Evolutionary conservation across 2,113 vertebrate genomes (phyloP), one percentile per base, ranked within the genome.

Genomic region (Hemibagrus wyckioides): DNA sequence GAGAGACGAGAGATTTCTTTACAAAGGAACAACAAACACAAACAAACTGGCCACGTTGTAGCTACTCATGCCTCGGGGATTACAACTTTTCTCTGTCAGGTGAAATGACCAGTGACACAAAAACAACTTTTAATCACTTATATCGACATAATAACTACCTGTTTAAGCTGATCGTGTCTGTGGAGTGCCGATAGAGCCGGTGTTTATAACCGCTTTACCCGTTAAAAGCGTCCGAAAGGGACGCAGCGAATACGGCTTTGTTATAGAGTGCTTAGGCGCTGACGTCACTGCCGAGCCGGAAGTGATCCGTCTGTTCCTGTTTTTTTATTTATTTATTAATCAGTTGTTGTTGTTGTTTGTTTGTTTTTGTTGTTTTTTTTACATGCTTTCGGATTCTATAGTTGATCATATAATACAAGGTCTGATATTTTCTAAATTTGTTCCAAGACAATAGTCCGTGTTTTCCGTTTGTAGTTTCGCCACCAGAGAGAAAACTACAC

Each of bases 11-110:
- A 4, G 15, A 54, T 1, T 80, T 56, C 50, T 11, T 33, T 1
- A 36, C 77, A 80, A 33, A 4, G 17, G 15, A 80, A 79, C 76
- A 61, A 79, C 67, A 75, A 61, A 50, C 63, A 33, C 59, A 85
- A 82, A 83, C 86, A 90, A 82, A 87, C 69, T 80, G 84, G 89
- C 89, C 89, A 85, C 77, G 89, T 81, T 76, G 82, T 54, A 63
- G 8, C 63, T 11, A 28, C 86, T 79, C 61, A 85, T 82, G 30
- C n/a, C 85, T 59, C 79, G 3, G 36, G 28, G 23, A 57, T 15
- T 1, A 39, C 33, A 69, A 54, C 82, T 83, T 69, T 13, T 17
- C 41, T 17, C 25, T 33, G 0, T 5, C 17, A 39, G 19, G 19
- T 15, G 11, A 67, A 19, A 11, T 0, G 33, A 69, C 52, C 61